These are phyloP conservation scores for Sorex fumeus DNA, from an alignment of 2,113 vertebrate species.

Conservation along the genomic window DNA sequence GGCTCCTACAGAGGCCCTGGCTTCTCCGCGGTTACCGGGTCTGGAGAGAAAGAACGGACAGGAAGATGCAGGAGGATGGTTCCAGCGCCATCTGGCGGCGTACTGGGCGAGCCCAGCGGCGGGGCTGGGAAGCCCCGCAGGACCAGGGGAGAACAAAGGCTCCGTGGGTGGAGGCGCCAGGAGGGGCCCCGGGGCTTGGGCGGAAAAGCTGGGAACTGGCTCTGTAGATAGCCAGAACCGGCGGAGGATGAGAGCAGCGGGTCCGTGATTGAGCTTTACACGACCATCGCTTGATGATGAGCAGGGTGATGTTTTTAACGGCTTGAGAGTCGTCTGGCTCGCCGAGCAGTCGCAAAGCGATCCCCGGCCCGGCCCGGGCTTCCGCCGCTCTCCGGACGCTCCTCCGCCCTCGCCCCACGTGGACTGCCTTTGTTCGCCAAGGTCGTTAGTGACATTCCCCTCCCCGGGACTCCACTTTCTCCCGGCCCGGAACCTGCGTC, in stretches of 20 bases:
- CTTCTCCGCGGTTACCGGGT: neutral
- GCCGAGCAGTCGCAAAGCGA: too few relatives aligned
- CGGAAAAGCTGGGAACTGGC: too few relatives aligned
- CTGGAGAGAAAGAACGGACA: too few relatives aligned
- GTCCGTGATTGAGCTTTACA: neutral
- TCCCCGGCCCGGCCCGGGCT: too few relatives aligned
- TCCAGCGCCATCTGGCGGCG: conserved; percentile 61
- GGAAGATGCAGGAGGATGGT: neutral
- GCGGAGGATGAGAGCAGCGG: neutral
- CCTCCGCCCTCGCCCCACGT: neutral
- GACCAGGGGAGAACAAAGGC: neutral
- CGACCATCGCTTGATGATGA: neutral
- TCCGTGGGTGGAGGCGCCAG: neutral
- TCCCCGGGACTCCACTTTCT: neutral
- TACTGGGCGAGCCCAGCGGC: neutral
- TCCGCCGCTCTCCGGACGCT: neutral
- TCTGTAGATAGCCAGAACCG: neutral
- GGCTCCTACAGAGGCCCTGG: neutral
- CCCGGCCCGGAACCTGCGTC: too few relatives aligned
- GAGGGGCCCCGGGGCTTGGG: too few relatives aligned
- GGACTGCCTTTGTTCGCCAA: conserved; percentile 29
- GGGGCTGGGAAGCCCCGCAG: fast-evolving
- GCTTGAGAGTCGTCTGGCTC: too few relatives aligned
- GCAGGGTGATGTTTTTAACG: neutral
- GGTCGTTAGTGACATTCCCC: neutral